Base-by-base conservation (phyloP, 2,888 invertebrate species). In the Zaprionus obscuricornis region DNA sequence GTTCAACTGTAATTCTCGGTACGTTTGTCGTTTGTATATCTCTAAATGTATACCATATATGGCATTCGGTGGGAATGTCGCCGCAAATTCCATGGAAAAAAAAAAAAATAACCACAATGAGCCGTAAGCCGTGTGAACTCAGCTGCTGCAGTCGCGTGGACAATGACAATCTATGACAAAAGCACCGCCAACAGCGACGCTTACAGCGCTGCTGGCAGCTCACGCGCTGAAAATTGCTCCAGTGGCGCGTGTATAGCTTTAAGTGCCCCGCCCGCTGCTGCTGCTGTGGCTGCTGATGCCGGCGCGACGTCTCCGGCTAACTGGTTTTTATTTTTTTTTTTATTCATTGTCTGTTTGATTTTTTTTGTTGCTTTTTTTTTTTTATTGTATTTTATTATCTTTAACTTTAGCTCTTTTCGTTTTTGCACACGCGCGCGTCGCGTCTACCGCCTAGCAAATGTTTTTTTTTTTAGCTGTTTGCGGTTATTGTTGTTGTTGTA, bases 111-210 rank as follows among this genome's bases (percentile, higher is more conserved):
- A 47, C 84, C 72, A 68, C 81, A 83, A 72, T 65, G 65, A 65
- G 62, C 66, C 27, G 27, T n/a, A n/a, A 27, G 20, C 47, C 85
- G 85, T 79, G 78, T 79, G 85, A 79, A 85, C 45, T 79, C 85
- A 79, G 75, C 85, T 79, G 75, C 52, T 56, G 64, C 49, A 82
- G 78, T 85, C 85, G 78, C 78, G 79, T 78, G 85, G 72, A 66
- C 74, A 68, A 63, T 60, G 79, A 60, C 85, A 68, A 71, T 77
- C 85, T 78, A 63, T 81, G 76, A 75, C 73, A 75, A 75, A 81
- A 65, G 70, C 65, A 59, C 70, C 69, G 69, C 13, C 59, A 37
- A 49, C 55, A 6, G 2, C 27, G 34, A 6, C 42, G 24, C 13
- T 34, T 14, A 16, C 13, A 11, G 40, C 46, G 46, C 57, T 43